Evolutionary conservation across 2,888 invertebrate species (phyloP).

Genomic region (Spisula solida): DNA sequence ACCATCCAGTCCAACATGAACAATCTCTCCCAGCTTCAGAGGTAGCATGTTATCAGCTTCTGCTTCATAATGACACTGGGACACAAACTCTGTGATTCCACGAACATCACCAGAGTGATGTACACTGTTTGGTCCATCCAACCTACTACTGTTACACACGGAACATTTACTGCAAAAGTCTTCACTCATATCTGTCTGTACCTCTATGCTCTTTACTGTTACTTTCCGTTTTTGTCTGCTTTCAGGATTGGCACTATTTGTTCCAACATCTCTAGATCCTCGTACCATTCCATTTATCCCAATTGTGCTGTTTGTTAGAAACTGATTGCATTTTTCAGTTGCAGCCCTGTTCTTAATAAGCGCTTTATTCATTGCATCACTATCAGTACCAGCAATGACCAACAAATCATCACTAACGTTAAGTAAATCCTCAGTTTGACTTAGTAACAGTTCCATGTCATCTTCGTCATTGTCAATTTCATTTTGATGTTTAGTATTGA

Average conservation of each 20-base stretch:
- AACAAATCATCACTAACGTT: slow-evolving; percentile 49
- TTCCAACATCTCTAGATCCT: neutral
- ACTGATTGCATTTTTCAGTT: slow-evolving; percentile 52
- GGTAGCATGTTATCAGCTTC: slow-evolving; percentile 97
- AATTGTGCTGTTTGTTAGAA: slow-evolving; percentile 50
- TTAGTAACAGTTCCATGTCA: slow-evolving; percentile 43
- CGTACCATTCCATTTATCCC: slow-evolving; percentile 47
- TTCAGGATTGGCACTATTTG: neutral
- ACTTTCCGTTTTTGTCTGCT: neutral
- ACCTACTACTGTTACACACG: neutral
- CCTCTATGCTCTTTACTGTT: slow-evolving; percentile 28
- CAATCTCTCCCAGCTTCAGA: slow-evolving; percentile 97
- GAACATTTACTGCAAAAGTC: neutral
- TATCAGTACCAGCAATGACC: neutral
- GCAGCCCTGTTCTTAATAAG: neutral
- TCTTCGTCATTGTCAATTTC: slow-evolving; percentile 31
- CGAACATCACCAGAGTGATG: slow-evolving; percentile 29
- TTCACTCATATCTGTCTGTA: slow-evolving; percentile 23
- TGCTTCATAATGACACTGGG: slow-evolving; percentile 98
- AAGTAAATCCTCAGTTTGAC: slow-evolving; percentile 51
- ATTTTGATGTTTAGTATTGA: neutral
- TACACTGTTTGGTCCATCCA: neutral
- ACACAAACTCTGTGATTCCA: slow-evolving; percentile 89
- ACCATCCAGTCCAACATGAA: slow-evolving; percentile 97
- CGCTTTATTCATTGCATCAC: neutral